A percentile compares a stretch with the other conserved stretches of the same genome.
These are phyloP conservation scores for Pangasius mekongensis DNA, from an alignment of 2,797 vertebrate species.

Conservation along the genomic window DNA sequence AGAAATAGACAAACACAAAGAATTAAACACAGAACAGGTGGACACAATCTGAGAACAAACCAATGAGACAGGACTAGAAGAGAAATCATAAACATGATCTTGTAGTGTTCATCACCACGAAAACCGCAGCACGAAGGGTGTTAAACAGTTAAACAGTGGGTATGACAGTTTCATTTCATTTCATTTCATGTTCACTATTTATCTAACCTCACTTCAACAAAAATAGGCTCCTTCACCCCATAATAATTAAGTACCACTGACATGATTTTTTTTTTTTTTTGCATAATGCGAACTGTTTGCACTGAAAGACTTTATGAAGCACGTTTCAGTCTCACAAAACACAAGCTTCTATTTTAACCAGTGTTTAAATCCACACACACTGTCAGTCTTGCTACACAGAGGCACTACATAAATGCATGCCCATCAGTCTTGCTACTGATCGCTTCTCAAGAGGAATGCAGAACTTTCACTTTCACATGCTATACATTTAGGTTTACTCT, in stretches of 20 bases:
- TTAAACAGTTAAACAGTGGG: not conserved
- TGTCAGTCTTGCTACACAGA: not conserved
- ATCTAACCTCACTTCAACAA: not conserved
- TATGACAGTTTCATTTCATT: not conserved
- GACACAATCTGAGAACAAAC: not conserved
- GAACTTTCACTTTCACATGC: slow-evolving; percentile 4
- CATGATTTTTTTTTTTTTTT: not conserved
- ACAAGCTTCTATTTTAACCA: not conserved
- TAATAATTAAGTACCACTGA: not conserved
- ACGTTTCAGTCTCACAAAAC: not conserved
- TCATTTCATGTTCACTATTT: not conserved
- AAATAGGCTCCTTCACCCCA: not conserved
- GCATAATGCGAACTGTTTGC: not conserved
- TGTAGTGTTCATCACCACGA: not conserved
- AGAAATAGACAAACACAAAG: not conserved
- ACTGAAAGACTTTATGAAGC: not conserved
- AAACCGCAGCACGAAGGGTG: not conserved
- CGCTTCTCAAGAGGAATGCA: not conserved
- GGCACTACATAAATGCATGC: not conserved
- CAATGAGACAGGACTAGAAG: not conserved
- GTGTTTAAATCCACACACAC: not conserved
- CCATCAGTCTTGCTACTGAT: not conserved
- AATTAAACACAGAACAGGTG: not conserved
- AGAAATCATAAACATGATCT: not conserved
- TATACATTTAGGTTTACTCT: not conserved